Conservation (phyloP, 2,888 invertebrate genomes). For the Tanytarsus gracilentus region DNA sequence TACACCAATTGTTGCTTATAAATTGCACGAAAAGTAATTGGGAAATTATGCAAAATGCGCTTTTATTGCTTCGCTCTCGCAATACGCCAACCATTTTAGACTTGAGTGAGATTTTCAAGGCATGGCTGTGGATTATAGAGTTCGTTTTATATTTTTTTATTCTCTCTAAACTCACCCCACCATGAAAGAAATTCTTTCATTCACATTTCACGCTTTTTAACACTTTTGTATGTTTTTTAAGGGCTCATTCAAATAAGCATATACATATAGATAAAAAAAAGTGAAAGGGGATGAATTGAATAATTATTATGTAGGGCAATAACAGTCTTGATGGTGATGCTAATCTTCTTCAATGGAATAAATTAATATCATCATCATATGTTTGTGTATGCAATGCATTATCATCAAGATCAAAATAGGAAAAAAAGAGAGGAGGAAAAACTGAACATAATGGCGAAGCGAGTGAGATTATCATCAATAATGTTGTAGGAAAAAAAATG, state of each 20-base stretch:
- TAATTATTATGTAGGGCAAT: conserved; percentile 25
- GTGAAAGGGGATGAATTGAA: conserved; percentile 22
- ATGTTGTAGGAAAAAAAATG: background rate
- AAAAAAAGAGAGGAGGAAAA: too few relatives aligned
- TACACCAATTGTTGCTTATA: background rate
- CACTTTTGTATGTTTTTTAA: conserved; percentile 16
- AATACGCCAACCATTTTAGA: conserved; percentile 13
- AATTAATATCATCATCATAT: too few relatives aligned
- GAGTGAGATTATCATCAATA: conserved; percentile 22
- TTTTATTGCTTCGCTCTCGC: background rate
- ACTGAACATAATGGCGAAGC: conserved; percentile 21
- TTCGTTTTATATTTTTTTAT: conserved; percentile 1
- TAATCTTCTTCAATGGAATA: conserved; percentile 19
- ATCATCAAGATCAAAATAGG: too few relatives aligned
- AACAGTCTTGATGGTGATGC: conserved; percentile 16
- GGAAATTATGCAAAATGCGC: conserved; percentile 19
- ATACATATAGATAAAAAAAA: background rate
- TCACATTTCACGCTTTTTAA: conserved; percentile 28
- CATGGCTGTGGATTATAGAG: too few relatives aligned
- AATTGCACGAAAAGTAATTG: conserved; percentile 10
- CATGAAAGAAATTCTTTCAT: conserved; percentile 16
- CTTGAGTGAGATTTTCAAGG: background rate
- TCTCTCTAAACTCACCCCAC: conserved; percentile 17
- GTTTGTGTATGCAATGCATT: too few relatives aligned
- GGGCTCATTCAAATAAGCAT: background rate